These are phyloP conservation scores for Crenichthys baileyi DNA, from an alignment of 2,797 vertebrate species.

Conservation along the genomic window DNA sequence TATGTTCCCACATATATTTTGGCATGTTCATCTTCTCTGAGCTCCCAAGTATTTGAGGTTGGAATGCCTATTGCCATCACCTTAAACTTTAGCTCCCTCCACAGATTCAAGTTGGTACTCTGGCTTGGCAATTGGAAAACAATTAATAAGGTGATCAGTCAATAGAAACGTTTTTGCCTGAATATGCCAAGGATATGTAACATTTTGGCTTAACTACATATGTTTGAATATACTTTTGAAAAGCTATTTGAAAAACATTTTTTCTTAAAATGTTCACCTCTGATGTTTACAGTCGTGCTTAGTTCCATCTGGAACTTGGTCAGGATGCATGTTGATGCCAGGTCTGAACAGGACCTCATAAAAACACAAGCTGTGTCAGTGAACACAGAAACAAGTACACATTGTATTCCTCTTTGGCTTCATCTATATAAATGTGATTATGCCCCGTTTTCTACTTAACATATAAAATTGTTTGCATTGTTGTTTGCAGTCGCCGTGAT, in stretches of 20 bases:
- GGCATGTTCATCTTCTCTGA: too few species aligned
- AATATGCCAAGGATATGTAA: not conserved
- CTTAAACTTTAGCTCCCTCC: too few species aligned
- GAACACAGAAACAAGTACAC: not conserved
- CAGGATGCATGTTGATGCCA: not conserved
- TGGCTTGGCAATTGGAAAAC: too few species aligned
- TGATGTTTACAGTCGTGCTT: not conserved
- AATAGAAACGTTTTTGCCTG: not conserved
- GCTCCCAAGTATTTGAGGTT: not conserved
- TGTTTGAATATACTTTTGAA: not conserved
- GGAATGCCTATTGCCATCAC: too few species aligned
- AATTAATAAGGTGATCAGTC: not conserved
- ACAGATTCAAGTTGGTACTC: too few species aligned
- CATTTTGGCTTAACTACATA: not conserved
- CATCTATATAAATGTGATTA: not conserved
- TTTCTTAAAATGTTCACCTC: not conserved
- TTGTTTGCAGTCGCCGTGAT: constrained; percentile 91
- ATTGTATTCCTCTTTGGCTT: not conserved
- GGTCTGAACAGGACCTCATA: not conserved
- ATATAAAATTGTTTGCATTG: not conserved
- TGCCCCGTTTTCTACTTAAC: constrained; percentile 7
- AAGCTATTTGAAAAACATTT: not conserved
- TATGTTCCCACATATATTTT: too few species aligned
- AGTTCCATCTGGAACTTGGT: not conserved
- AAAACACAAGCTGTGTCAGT: not conserved